A percentile compares a stretch with the other conserved stretches of the same genome.
phyloP scores from a whole-genome alignment of 2,113 vertebrate genomes.

The Puma concolor region DNA sequence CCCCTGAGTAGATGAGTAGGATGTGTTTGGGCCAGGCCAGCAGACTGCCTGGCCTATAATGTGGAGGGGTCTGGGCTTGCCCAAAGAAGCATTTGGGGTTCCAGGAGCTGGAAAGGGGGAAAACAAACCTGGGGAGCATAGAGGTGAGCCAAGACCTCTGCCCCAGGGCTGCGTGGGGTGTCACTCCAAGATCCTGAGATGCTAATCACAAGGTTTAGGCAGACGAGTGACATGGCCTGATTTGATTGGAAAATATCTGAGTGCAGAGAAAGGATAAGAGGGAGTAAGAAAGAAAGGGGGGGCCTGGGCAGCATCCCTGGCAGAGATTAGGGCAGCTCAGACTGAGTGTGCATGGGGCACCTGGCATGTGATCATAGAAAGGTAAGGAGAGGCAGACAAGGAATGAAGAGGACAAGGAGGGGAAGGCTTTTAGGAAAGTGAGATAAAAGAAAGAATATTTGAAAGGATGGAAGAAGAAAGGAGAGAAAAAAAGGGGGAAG shows the following conservation, averaged over 20 bases:
- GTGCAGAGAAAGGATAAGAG: not conserved
- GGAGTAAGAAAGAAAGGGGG: not conserved
- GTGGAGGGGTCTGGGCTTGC: too few relatives aligned
- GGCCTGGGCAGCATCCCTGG: rapidly evolving
- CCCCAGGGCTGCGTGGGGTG: rapidly evolving
- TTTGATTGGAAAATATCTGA: not conserved
- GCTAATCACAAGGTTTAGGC: not conserved
- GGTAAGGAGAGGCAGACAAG: not conserved
- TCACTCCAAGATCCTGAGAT: not conserved
- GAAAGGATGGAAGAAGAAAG: not conserved
- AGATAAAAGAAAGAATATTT: not conserved
- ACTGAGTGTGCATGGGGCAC: rapidly evolving
- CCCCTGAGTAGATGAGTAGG: not conserved
- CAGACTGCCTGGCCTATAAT: not conserved
- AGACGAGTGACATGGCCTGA: too few relatives aligned
- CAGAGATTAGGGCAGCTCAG: not conserved
- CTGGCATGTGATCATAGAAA: not conserved
- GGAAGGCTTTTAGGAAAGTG: not conserved
- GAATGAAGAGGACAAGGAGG: not conserved
- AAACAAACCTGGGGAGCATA: not conserved
- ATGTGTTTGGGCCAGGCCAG: too few relatives aligned
- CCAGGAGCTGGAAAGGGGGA: not conserved
- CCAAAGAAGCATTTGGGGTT: not conserved
- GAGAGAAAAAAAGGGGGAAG: not conserved
- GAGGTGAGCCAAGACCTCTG: too few relatives aligned